phyloP scores from a whole-genome alignment of 2,797 vertebrate genomes.

The Helarctos malayanus region DNA sequence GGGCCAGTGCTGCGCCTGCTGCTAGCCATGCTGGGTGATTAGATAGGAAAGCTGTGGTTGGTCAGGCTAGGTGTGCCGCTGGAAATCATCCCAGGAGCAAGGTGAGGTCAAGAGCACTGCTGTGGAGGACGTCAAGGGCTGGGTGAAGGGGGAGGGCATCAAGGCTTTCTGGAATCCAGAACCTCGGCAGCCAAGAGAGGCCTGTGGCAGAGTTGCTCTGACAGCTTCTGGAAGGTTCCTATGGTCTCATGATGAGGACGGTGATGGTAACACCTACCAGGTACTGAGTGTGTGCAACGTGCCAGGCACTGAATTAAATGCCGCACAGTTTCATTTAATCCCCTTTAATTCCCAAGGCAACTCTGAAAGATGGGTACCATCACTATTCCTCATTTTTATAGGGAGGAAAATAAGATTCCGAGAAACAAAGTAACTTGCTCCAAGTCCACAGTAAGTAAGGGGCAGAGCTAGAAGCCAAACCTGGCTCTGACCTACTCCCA shows the following conservation, averaged over 20 bases:
- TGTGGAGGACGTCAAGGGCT: neutral
- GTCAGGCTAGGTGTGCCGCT: neutral
- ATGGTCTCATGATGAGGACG: neutral
- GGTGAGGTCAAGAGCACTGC: neutral
- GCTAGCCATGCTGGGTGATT: neutral
- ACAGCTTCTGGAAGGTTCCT: constrained; percentile 22
- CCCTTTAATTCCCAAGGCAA: neutral
- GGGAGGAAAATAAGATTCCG: neutral
- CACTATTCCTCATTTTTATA: neutral
- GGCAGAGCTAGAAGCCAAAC: neutral
- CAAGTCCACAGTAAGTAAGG: neutral
- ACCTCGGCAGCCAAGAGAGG: neutral
- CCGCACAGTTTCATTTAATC: neutral
- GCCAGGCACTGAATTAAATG: constrained; percentile 18
- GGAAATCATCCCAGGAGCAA: neutral
- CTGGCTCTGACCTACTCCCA: neutral
- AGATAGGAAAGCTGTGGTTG: neutral
- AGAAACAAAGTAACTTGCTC: constrained; percentile 25
- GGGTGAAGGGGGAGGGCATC: neutral
- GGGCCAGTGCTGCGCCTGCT: neutral
- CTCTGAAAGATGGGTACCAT: neutral
- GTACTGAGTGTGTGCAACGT: neutral
- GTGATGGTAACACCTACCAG: neutral
- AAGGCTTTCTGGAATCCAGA: neutral
- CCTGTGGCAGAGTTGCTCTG: neutral